A percentile compares a stretch with the other conserved stretches of the same genome.
Evolutionary conservation across 2,888 invertebrate species (phyloP).

Genomic region (Silvanus unidentatus): DNA sequence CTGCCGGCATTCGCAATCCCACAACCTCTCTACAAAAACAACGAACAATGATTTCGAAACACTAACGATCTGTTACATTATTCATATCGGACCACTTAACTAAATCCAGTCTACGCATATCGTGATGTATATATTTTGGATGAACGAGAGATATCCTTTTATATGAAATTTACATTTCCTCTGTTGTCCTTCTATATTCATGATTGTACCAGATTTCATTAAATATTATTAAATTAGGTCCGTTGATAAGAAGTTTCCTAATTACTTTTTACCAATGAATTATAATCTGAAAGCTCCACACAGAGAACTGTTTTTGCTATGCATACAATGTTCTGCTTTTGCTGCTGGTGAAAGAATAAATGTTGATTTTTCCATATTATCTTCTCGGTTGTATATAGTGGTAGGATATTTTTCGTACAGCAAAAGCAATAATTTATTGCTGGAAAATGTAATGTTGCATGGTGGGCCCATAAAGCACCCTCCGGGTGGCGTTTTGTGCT

Average conservation of each 20-base stretch:
- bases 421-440: no score
- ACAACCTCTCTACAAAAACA: slow-evolving; percentile 19
- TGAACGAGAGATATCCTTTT: slow-evolving; percentile 25
- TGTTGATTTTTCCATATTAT: no score
- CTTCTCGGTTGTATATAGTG: no score
- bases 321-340: no score
- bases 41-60: slow-evolving; percentile 32
- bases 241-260: slow-evolving; percentile 6
- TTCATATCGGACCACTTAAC: slow-evolving; percentile 38
- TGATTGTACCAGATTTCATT: slow-evolving; percentile 19
- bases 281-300: no score
- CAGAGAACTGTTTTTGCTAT: no score
- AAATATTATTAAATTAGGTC: background rate
- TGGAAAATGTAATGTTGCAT: no score
- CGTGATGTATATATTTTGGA: slow-evolving; percentile 20
- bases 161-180: slow-evolving; percentile 17
- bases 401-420: no score
- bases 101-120: slow-evolving; percentile 34
- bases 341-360: no score
- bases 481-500: no score
- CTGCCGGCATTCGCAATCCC: slow-evolving; percentile 15
- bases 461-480: no score
- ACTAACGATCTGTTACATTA: slow-evolving; percentile 40
- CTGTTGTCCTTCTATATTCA: slow-evolving; percentile 20
- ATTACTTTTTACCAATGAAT: background rate